Evolutionary conservation across 2,888 invertebrate species (phyloP).

Genomic region (Hofmannophila pseudospretella): DNA sequence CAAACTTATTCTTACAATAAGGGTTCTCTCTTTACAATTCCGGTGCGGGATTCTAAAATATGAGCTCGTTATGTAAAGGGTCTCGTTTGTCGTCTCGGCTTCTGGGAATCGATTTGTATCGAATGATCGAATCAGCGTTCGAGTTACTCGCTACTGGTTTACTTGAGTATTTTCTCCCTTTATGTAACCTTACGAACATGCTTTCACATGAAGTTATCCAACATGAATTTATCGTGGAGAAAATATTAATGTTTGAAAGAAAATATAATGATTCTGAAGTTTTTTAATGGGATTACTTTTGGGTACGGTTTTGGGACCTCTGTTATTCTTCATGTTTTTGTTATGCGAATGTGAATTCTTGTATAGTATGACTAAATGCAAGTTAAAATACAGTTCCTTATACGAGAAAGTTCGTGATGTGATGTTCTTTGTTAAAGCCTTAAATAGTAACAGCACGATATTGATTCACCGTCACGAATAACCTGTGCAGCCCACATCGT

Average conservation of each 20-base stretch:
- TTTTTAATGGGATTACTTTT: background rate
- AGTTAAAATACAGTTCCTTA: too few relatives aligned
- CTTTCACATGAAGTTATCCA: background rate
- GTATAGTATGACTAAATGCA: too few relatives aligned
- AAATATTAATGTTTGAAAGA: too few relatives aligned
- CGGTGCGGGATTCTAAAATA: constrained; percentile 3
- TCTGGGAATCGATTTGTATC: constrained; percentile 8
- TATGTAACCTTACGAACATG: background rate
- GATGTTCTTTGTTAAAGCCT: too few relatives aligned
- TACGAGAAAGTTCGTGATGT: too few relatives aligned
- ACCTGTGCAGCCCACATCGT: too few relatives aligned
- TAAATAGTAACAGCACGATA: too few relatives aligned
- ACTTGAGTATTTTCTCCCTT: background rate
- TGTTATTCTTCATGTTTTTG: too few relatives aligned
- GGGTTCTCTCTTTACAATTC: background rate
- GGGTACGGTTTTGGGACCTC: background rate
- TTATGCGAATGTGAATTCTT: too few relatives aligned
- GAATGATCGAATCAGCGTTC: constrained; percentile 8
- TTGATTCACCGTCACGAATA: too few relatives aligned
- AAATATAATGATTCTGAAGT: too few relatives aligned
- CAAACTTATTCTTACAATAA: constrained; percentile 4
- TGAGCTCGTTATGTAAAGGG: constrained; percentile 10
- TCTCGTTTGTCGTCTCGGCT: constrained; percentile 8
- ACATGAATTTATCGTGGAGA: too few relatives aligned
- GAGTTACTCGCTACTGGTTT: constrained; percentile 3